A percentile compares a stretch with the other conserved stretches of the same genome.
Conservation (phyloP, 2,888 invertebrate genomes). For the Colostygia pectinataria region DNA sequence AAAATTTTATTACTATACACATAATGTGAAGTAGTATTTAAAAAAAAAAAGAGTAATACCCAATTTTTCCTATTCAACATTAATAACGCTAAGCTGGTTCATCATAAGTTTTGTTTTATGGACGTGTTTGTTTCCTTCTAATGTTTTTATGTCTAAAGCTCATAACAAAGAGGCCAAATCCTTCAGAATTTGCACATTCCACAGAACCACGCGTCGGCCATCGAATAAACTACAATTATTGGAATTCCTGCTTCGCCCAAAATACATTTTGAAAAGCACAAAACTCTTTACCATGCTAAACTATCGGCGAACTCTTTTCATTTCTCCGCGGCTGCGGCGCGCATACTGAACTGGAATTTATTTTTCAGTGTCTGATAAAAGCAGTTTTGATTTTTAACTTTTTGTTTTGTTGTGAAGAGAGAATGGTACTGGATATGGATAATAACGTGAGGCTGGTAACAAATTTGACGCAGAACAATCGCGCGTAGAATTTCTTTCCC, state of each 20-base stretch:
- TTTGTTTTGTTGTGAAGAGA: not conserved
- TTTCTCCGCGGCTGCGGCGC: slow-evolving; percentile 39
- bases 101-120: too few species aligned
- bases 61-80: too few species aligned
- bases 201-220: slow-evolving; percentile 3
- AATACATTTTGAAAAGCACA: slow-evolving; percentile 30
- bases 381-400: slow-evolving; percentile 43
- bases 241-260: slow-evolving; percentile 24
- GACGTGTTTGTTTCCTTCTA: too few species aligned
- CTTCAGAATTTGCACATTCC: slow-evolving; percentile 11
- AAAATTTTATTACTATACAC: too few species aligned
- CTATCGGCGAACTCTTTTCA: slow-evolving; percentile 41
- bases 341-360: slow-evolving; percentile 36
- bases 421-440: too few species aligned
- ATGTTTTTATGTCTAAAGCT: not conserved
- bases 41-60: too few species aligned
- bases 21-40: too few species aligned
- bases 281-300: slow-evolving; percentile 39
- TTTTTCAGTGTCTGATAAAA: slow-evolving; percentile 58
- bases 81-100: too few species aligned
- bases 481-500: too few species aligned
- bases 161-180: slow-evolving; percentile 1
- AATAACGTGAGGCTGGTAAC: too few species aligned
- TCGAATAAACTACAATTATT: slow-evolving; percentile 22
- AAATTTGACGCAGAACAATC: too few species aligned